Conservation (phyloP, 1,140 invertebrate genomes). For the Drosophila oshimai region DNA sequence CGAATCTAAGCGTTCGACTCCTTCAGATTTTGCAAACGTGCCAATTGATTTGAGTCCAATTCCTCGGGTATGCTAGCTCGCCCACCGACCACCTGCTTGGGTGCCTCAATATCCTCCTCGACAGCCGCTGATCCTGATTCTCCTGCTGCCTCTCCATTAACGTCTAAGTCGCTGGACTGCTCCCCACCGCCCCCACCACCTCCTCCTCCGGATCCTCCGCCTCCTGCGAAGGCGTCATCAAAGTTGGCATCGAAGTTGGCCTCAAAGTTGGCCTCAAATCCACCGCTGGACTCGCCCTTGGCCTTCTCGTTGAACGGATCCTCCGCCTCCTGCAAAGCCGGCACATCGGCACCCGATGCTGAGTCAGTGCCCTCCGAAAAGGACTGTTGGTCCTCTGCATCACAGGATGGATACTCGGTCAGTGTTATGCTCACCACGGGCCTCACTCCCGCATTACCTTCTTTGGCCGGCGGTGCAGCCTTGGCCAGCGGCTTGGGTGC, state of each 20-base stretch:
- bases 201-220: slow-evolving; percentile 48
- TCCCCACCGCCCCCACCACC: slow-evolving; percentile 69
- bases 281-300: slow-evolving; percentile 41
- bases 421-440: slow-evolving; percentile 55
- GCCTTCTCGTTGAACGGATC: slow-evolving; percentile 78
- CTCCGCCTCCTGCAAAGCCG: slow-evolving; percentile 63
- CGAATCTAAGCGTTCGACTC: slow-evolving; percentile 91
- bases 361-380: slow-evolving; percentile 64
- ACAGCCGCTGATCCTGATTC: not conserved
- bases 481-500: slow-evolving; percentile 77
- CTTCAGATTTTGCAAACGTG: slow-evolving; percentile 91
- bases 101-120: slow-evolving; percentile 82
- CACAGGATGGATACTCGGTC: slow-evolving; percentile 58
- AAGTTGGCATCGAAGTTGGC: slow-evolving; percentile 82
- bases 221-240: slow-evolving; percentile 77
- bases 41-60: slow-evolving; percentile 91
- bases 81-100: slow-evolving; percentile 88
- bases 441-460: slow-evolving; percentile 54
- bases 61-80: slow-evolving; percentile 92
- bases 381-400: slow-evolving; percentile 70
- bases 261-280: slow-evolving; percentile 60
- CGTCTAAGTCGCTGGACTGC: slow-evolving; percentile 62
- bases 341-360: slow-evolving; percentile 40
- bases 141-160: slow-evolving; percentile 50
- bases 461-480: slow-evolving; percentile 68